phyloP scores from a whole-genome alignment of 1,140 invertebrate genomes.

The Lepidostoma basale region DNA sequence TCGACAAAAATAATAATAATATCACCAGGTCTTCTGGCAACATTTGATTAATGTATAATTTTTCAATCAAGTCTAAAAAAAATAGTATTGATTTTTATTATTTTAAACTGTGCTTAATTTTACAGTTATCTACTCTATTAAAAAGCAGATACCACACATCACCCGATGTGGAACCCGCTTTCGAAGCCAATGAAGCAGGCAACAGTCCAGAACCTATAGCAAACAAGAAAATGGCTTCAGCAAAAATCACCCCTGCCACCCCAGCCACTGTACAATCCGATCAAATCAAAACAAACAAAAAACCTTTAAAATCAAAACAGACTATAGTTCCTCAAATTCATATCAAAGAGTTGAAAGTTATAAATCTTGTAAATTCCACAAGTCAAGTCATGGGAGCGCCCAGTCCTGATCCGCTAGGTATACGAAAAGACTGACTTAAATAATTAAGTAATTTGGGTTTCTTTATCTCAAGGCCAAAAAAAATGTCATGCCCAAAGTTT shows the following conservation, averaged over 20 bases:
- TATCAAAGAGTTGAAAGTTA: constrained; percentile 33
- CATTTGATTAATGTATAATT: too few species aligned
- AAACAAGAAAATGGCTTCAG: neutral
- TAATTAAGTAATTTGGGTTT: too few species aligned
- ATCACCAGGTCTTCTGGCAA: too few species aligned
- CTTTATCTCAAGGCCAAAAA: too few species aligned
- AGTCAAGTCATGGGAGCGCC: constrained; percentile 21
- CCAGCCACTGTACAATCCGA: neutral
- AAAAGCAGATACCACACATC: constrained; percentile 27
- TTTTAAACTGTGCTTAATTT: too few species aligned
- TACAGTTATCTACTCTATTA: constrained; percentile 33
- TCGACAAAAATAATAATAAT: too few species aligned
- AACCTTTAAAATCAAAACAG: neutral
- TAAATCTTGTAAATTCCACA: constrained; percentile 29
- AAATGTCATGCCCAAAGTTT: too few species aligned
- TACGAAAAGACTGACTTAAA: constrained; percentile 28
- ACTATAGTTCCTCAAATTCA: neutral
- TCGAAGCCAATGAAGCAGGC: constrained; percentile 39
- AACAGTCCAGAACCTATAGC: too few species aligned
- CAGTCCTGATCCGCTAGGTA: constrained; percentile 27
- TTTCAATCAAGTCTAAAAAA: neutral
- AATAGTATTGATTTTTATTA: neutral
- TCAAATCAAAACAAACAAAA: constrained; percentile 10
- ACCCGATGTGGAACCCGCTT: constrained; percentile 31
- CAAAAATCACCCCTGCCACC: neutral